Evolutionary conservation across 2,888 invertebrate genomes (phyloP).

Genomic region (Bombylius discolor): DNA sequence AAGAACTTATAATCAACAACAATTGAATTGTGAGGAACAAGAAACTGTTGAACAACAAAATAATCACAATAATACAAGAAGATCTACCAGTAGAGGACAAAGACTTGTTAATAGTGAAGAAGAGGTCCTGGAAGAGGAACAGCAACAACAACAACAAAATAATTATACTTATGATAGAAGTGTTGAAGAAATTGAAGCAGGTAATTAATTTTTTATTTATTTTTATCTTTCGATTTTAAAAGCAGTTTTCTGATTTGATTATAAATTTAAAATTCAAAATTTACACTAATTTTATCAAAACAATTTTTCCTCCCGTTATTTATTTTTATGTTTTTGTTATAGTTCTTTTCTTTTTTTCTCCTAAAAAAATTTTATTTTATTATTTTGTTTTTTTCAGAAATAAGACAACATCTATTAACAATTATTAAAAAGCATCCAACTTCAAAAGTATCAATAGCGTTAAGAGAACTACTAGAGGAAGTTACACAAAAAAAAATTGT

Average conservation of each 20-base stretch:
- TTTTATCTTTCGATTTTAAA: neutral
- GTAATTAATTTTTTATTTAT: neutral
- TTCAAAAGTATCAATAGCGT: slow-evolving; percentile 24
- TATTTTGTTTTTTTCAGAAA: neutral
- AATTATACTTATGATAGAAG: too few relatives aligned
- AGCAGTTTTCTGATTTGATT: neutral
- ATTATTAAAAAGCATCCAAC: slow-evolving; percentile 12
- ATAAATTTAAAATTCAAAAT: neutral
- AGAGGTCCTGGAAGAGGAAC: neutral
- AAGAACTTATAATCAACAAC: neutral
- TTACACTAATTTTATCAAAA: neutral
- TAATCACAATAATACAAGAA: neutral
- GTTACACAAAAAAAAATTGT: slow-evolving; percentile 21
- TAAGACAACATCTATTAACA: neutral
- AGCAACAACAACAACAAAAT: too few relatives aligned
- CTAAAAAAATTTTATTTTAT: neutral
- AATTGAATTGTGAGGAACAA: neutral
- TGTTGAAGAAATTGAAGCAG: too few relatives aligned
- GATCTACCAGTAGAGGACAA: too few relatives aligned
- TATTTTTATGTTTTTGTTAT: neutral
- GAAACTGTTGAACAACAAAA: neutral
- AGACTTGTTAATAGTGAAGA: neutral
- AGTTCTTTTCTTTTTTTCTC: neutral
- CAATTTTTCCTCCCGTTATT: too few relatives aligned
- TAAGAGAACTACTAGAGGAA: slow-evolving; percentile 21